phyloP scores from a whole-genome alignment of 2,888 invertebrate species.

The Agrochola macilenta region DNA sequence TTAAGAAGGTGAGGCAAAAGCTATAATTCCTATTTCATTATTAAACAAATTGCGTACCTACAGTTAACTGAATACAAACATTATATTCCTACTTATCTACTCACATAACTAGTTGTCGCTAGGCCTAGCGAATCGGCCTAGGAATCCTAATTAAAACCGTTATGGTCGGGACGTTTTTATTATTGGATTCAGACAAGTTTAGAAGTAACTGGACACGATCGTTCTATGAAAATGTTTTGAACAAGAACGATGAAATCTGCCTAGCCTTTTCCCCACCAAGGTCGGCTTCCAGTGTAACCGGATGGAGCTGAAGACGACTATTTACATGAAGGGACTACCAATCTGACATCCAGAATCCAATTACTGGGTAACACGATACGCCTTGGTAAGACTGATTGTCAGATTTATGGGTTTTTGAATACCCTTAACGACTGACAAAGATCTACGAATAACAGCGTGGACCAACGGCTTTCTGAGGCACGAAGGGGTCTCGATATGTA shows the following conservation, averaged over 20 bases:
- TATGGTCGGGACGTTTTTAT: slow-evolving; percentile 39
- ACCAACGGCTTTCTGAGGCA: not conserved
- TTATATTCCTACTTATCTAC: slow-evolving; percentile 28
- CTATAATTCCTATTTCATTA: slow-evolving; percentile 37
- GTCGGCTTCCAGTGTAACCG: not conserved
- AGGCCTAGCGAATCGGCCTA: slow-evolving; percentile 32
- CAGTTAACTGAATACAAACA: slow-evolving; percentile 45
- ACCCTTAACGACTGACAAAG: not conserved
- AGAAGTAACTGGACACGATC: slow-evolving; percentile 1
- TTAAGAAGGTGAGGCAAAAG: slow-evolving; percentile 17
- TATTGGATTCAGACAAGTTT: slow-evolving; percentile 32
- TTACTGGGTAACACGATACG: not conserved
- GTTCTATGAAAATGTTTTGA: slow-evolving; percentile 24
- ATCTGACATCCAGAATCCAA: not conserved
- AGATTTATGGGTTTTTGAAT: not conserved
- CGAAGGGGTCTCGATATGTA: not conserved
- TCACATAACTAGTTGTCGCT: slow-evolving; percentile 31
- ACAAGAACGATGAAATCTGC: not conserved
- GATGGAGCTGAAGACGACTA: not conserved
- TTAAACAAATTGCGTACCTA: slow-evolving; percentile 51
- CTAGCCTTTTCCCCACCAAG: not conserved
- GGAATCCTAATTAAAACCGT: slow-evolving; percentile 47
- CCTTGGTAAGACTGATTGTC: not conserved
- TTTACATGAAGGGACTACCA: not conserved
- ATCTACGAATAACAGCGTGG: not conserved